These are phyloP conservation scores for Syrrhaptes paradoxus DNA, from an alignment of 2,113 vertebrate species.

Conservation along the genomic window DNA sequence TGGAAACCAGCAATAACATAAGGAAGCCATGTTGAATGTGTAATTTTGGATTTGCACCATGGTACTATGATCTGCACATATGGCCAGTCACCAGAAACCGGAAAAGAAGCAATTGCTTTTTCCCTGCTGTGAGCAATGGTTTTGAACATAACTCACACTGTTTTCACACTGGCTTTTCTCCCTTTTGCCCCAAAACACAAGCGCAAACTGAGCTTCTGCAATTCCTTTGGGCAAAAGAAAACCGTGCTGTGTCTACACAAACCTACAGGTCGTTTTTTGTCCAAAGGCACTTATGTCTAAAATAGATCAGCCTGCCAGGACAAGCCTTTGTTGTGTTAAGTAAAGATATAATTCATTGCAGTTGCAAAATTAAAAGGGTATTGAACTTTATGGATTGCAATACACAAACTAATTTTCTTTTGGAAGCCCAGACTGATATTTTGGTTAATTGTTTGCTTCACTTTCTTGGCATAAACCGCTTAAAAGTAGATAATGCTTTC, in stretches of 20 bases:
- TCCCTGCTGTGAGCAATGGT: conserved; percentile 69
- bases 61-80: conserved; percentile 12
- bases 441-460: background rate
- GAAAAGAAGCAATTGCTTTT: conserved; percentile 70
- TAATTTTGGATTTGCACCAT: conserved; percentile 19
- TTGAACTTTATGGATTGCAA: background rate
- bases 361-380: background rate
- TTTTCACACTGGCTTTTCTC: conserved; percentile 48
- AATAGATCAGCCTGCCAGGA: background rate
- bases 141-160: conserved; percentile 61
- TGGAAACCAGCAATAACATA: background rate
- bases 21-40: conserved; percentile 20
- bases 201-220: conserved; percentile 40
- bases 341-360: background rate
- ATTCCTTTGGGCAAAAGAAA: conserved; percentile 49
- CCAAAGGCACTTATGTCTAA: background rate
- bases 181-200: conserved; percentile 36
- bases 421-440: background rate
- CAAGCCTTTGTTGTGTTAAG: background rate
- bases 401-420: background rate
- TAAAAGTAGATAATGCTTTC: background rate
- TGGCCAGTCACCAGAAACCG: conserved; percentile 17
- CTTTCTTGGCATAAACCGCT: background rate
- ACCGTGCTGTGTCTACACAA: background rate
- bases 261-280: background rate